These are phyloP conservation scores for Spinibarbus caldwelli DNA, from an alignment of 2,797 vertebrate species.

Conservation along the genomic window DNA sequence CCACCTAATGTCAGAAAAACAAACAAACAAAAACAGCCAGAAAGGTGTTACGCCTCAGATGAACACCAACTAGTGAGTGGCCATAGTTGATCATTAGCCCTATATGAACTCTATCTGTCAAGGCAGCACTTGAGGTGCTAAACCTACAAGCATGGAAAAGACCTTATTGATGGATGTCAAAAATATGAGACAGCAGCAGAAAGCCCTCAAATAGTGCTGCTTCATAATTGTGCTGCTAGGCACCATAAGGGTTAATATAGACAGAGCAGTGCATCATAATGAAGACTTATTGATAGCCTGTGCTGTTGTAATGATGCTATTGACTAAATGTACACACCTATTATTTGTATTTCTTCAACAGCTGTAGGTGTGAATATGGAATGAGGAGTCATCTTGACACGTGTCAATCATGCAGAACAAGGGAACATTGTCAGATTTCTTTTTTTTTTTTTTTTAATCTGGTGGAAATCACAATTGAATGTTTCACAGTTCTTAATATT, in stretches of 20 bases:
- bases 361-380: slow-evolving; percentile 73
- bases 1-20: slow-evolving; percentile 61
- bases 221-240: slow-evolving; percentile 65
- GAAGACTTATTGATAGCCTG: slow-evolving; percentile 77
- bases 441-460: not conserved
- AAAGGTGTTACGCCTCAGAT: slow-evolving; percentile 62
- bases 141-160: slow-evolving; percentile 69
- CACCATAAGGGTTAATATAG: slow-evolving; percentile 75
- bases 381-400: slow-evolving; percentile 67
- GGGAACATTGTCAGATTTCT: not conserved
- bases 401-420: slow-evolving; percentile 68
- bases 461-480: slow-evolving; percentile 11
- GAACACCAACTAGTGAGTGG: slow-evolving; percentile 68
- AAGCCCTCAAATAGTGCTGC: slow-evolving; percentile 70
- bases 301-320: slow-evolving; percentile 75
- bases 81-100: slow-evolving; percentile 73
- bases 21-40: slow-evolving; percentile 63
- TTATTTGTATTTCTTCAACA: slow-evolving; percentile 77
- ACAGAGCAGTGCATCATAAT: slow-evolving; percentile 76
- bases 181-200: slow-evolving; percentile 71
- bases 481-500: slow-evolving; percentile 32
- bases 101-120: slow-evolving; percentile 57
- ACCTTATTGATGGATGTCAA: slow-evolving; percentile 78
- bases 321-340: slow-evolving; percentile 73
- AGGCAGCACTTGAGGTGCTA: slow-evolving; percentile 25